Base-by-base conservation (phyloP, 2,113 vertebrate genomes). In the Perca fluviatilis region DNA sequence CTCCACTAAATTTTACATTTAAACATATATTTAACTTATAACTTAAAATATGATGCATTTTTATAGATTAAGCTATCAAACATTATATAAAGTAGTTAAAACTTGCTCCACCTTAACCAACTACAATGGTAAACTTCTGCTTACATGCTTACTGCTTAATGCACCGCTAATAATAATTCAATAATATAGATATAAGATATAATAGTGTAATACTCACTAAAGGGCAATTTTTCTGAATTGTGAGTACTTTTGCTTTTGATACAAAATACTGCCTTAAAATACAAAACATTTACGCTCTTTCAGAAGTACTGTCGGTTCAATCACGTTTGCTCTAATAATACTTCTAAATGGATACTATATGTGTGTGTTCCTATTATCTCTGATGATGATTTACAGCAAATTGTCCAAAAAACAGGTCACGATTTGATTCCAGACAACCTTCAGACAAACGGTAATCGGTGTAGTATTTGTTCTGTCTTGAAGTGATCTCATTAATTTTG, bases 401-500 rank as follows among this genome's bases (percentile, higher is more conserved):
- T 62, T 66, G 27, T 51, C 27, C 33, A 46, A 58, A 23, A 50
- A 85, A 54, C 33, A 15, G 21, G 69, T 76, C 23, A 16, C 19
- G 53, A 68, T 87, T 79, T 79, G 43, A 77, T 75, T 7, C 49
- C 69, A 81, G 74, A 67, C 54, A 61, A 65, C 65, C 58, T 62
- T 73, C 57, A 79, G 57, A 13, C 63, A 72, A 71, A 71, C 0
- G 3, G 11, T 71, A 57, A 78, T 77, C 53, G 19, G 9, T 60
- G 9, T 53, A 27, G 61, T 9, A 64, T 83, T 85, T 86, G 60
- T 64, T 74, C 76, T 63, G 74, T 79, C 53, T 68, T 43, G 25
- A 78, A 76, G 66, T 57, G 8, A 77, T 76, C 19, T 71, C 64
- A 75, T 77, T 82, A 72, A 85, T 66, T 83, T 51, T 80, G 56